Conservation (phyloP, 2,113 vertebrate genomes). For the Alethe castanea region DNA sequence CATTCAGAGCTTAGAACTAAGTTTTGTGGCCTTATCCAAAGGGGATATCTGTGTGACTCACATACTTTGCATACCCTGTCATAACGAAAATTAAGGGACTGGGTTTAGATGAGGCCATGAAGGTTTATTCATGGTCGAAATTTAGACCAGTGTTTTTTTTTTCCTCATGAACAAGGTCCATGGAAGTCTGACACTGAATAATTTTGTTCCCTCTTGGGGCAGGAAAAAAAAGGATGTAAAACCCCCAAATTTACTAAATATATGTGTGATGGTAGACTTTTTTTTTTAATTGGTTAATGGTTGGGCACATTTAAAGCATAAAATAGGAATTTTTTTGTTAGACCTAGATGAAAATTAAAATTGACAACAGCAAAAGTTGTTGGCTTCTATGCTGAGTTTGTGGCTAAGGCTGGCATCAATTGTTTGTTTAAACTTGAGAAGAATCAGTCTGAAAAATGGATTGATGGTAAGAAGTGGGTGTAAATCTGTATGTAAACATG, state of each 20-base stretch:
- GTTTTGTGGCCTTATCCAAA: not conserved
- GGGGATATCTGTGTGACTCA: not conserved
- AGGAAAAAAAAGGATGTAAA: not conserved
- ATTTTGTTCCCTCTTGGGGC: not conserved
- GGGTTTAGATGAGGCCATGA: slow-evolving; percentile 19
- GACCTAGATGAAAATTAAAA: not conserved
- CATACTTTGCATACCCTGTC: not conserved
- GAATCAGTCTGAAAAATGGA: not conserved
- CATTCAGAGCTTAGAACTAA: slow-evolving; percentile 12
- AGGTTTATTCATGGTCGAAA: not conserved
- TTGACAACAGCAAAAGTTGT: not conserved
- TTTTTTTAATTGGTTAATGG: not conserved
- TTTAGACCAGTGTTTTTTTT: not conserved
- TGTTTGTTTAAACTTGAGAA: not conserved
- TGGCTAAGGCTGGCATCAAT: not conserved
- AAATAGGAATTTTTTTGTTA: not conserved
- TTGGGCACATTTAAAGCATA: not conserved
- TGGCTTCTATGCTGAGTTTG: not conserved
- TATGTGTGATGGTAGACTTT: not conserved
- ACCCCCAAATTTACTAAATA: not conserved
- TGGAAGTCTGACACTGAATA: not conserved
- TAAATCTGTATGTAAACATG: not conserved
- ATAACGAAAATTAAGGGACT: slow-evolving; percentile 27
- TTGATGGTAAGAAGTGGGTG: not conserved
- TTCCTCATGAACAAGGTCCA: not conserved